phyloP scores from a whole-genome alignment of 2,797 vertebrate genomes.

The Cetoscarus ocellatus region DNA sequence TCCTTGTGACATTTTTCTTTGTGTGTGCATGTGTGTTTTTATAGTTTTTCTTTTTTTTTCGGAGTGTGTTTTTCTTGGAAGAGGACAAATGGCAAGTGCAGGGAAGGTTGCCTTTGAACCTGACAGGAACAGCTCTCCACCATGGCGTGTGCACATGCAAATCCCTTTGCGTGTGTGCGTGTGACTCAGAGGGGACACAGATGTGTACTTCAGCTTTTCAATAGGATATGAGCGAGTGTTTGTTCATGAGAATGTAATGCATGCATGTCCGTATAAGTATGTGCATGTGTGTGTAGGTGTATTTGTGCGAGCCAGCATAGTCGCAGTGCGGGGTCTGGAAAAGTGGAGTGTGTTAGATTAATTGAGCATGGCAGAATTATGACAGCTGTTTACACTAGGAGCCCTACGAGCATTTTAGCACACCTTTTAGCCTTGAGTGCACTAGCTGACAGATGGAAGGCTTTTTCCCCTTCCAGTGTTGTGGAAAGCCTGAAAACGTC shows the following conservation, averaged over 20 bases:
- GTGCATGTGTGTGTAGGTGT: slow-evolving; percentile 53
- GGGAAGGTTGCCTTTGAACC: slow-evolving; percentile 75
- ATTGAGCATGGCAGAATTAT: slow-evolving; percentile 87
- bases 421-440: slow-evolving; percentile 84
- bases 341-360: slow-evolving; percentile 82
- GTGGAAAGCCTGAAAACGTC: slow-evolving; percentile 76
- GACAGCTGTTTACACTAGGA: slow-evolving; percentile 87
- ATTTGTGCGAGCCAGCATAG: slow-evolving; percentile 57
- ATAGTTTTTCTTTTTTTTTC: slow-evolving; percentile 50
- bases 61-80: slow-evolving; percentile 72
- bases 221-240: slow-evolving; percentile 40
- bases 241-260: slow-evolving; percentile 40
- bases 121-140: slow-evolving; percentile 61
- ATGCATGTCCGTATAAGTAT: slow-evolving; percentile 43
- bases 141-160: slow-evolving; percentile 50
- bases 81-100: slow-evolving; percentile 73
- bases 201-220: slow-evolving; percentile 44
- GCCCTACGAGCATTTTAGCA: slow-evolving; percentile 80
- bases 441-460: slow-evolving; percentile 81
- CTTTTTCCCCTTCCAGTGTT: slow-evolving; percentile 76
- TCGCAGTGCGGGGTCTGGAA: slow-evolving; percentile 74
- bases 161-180: slow-evolving; percentile 29
- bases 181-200: slow-evolving; percentile 42
- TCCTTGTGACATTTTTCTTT: slow-evolving; percentile 73
- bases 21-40: slow-evolving; percentile 53